Percentiles rank a stretch among this genome's conserved stretches.
Evolutionary conservation across 2,113 vertebrate species (phyloP).

Genomic region (Podarcis muralis): DNA sequence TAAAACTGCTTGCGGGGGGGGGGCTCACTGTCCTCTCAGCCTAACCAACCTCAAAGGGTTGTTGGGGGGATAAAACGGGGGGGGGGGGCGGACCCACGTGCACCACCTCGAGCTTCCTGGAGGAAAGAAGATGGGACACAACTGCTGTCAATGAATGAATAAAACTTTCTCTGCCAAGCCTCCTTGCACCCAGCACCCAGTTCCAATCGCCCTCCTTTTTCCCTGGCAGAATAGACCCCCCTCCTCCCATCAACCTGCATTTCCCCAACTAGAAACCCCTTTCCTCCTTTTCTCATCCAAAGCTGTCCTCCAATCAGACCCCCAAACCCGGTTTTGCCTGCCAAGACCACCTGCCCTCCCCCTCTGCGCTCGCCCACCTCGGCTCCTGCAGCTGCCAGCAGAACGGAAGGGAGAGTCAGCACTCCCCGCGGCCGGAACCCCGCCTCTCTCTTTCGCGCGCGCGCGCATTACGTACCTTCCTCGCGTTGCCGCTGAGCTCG

Average conservation of each 20-base stretch:
- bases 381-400: neutral
- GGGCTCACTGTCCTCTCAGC: no score
- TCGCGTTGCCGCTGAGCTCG: neutral
- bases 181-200: neutral
- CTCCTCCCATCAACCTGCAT: neutral
- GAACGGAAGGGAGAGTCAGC: slow-evolving; percentile 24
- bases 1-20: no score
- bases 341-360: neutral
- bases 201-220: no score
- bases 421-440: neutral
- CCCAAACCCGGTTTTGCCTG: neutral
- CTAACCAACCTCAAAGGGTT: no score
- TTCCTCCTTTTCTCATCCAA: neutral
- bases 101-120: no score
- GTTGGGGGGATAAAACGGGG: no score
- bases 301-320: accelerated
- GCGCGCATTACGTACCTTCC: neutral
- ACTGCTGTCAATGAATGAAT: no score
- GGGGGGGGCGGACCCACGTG: no score
- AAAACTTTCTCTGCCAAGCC: no score
- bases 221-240: no score
- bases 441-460: neutral
- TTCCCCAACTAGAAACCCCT: neutral
- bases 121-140: no score
- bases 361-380: neutral